Evolutionary conservation across 2,113 vertebrate species (phyloP), one percentile per base, ranked within the genome.

Genomic region (Megaceryle maxima): DNA sequence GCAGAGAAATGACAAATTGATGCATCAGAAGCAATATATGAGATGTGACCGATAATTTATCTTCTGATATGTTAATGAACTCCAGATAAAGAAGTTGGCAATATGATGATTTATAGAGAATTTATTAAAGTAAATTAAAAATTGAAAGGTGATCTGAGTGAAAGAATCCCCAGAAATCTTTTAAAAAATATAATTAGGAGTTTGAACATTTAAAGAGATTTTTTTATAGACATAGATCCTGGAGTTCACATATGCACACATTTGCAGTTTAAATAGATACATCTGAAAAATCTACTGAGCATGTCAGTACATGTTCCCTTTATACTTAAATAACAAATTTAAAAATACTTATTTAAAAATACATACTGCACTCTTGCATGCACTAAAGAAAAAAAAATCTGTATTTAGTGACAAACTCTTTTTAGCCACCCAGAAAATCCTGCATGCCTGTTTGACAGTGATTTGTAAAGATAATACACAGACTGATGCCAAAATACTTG

Each of bases 21-120:
- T 96, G 59, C 59, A 96, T 93, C 94, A 95, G 84, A 96, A 91
- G 64, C 73, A 97, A 92, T 96, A 95, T 90, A 91, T 72, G 62
- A 95, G 96, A 96, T 95, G 74, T 68, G 62, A 57, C 53, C 94
- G 95, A 97, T 97, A 97, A 96, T 93, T 94, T 94, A 90, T 92
- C 94, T 95, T 96, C 95, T 96, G 90, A 96, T 97, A 88, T 96
- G 87, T 93, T 97, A 97, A 97, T 97, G 81, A 91, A 86, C 87
- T 93, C 41, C 50, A 95, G 77, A 96, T 83, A 94, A 68, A 94
- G 53, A 81, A 81, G 72, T 59, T 94, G 79, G 83, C 66, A 84
- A 91, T 95, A 86, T 55, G 72, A 92, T 96, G 72, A 96, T 90
- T 94, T 96, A 84, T 59, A 84, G 72, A 91, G 72, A 92, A 90